Percentiles rank a stretch among this genome's conserved stretches.
Conservation (phyloP, 2,113 vertebrate species). For the Amia ocellicauda region DNA sequence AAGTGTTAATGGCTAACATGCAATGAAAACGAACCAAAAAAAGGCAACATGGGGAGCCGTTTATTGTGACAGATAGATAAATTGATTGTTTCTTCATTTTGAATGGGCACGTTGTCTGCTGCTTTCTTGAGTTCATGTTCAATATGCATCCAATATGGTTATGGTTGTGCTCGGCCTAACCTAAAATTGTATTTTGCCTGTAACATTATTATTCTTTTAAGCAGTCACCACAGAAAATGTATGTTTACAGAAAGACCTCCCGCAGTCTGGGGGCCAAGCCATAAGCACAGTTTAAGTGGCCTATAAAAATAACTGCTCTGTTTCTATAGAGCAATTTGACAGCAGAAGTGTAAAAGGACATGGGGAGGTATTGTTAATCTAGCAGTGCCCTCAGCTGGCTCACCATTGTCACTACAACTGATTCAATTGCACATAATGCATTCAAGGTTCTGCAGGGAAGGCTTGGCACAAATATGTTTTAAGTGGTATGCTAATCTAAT, state of each 20-base stretch:
- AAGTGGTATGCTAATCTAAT: slow-evolving; percentile 18
- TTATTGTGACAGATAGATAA: too few relatives aligned
- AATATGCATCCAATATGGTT: too few relatives aligned
- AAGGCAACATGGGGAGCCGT: too few relatives aligned
- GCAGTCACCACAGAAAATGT: not conserved
- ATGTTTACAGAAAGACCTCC: not conserved
- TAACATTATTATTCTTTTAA: not conserved
- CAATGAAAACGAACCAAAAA: too few relatives aligned
- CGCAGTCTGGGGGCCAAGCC: slow-evolving; percentile 10
- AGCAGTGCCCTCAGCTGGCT: slow-evolving; percentile 42
- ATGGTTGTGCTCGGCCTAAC: too few relatives aligned
- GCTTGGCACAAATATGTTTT: slow-evolving; percentile 34
- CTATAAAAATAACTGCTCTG: slow-evolving; percentile 3
- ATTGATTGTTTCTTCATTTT: too few relatives aligned
- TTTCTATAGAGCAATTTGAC: slow-evolving; percentile 10
- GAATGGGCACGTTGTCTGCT: too few relatives aligned
- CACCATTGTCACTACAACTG: not conserved
- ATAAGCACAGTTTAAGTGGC: slow-evolving; percentile 16
- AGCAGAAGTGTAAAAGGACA: slow-evolving; percentile 14
- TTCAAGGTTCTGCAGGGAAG: not conserved
- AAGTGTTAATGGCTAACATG: too few relatives aligned
- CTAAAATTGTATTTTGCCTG: not conserved
- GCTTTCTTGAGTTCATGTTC: too few relatives aligned
- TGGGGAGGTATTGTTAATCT: slow-evolving; percentile 9
- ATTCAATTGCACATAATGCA: not conserved